Conservation (phyloP, 2,797 vertebrate genomes). For the Serranus cabrilla region DNA sequence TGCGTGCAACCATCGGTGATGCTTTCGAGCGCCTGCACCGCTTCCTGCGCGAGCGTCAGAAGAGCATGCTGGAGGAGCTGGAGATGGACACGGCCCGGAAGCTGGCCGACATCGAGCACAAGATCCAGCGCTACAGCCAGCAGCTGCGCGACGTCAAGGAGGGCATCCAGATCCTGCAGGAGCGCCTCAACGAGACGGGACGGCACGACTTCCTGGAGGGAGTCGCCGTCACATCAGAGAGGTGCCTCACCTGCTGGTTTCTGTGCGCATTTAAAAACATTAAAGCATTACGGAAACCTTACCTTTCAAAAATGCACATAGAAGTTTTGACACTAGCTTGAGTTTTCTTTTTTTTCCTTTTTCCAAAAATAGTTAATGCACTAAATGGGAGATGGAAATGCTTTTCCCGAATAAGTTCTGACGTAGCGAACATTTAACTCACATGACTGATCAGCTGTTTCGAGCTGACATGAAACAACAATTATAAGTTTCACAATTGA, state of each 20-base stretch:
- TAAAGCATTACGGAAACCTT: too few relatives aligned
- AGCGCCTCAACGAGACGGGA: conserved; percentile 91
- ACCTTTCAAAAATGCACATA: too few relatives aligned
- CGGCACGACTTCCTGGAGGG: conserved; percentile 94
- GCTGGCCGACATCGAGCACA: conserved; percentile 95
- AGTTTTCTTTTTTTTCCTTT: too few relatives aligned
- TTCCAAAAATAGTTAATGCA: too few relatives aligned
- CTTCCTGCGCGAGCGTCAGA: conserved; percentile 95
- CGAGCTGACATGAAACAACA: too few relatives aligned
- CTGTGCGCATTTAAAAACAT: too few relatives aligned
- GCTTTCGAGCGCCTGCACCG: conserved; percentile 95
- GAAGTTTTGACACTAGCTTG: too few relatives aligned
- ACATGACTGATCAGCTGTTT: too few relatives aligned
- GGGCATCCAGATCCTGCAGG: conserved; percentile 96
- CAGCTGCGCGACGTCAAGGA: conserved; percentile 97
- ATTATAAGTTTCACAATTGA: too few relatives aligned
- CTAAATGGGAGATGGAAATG: too few relatives aligned
- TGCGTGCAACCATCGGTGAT: conserved; percentile 93
- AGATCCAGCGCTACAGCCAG: conserved; percentile 97
- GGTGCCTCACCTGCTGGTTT: conserved; percentile 82
- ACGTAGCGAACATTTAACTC: too few relatives aligned
- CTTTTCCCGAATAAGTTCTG: too few relatives aligned
- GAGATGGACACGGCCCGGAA: conserved; percentile 95
- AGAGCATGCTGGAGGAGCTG: conserved; percentile 98
- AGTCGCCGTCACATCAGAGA: conserved; percentile 91